These are phyloP conservation scores for Onchidella celtica DNA, from an alignment of 2,888 invertebrate species.

Conservation along the genomic window DNA sequence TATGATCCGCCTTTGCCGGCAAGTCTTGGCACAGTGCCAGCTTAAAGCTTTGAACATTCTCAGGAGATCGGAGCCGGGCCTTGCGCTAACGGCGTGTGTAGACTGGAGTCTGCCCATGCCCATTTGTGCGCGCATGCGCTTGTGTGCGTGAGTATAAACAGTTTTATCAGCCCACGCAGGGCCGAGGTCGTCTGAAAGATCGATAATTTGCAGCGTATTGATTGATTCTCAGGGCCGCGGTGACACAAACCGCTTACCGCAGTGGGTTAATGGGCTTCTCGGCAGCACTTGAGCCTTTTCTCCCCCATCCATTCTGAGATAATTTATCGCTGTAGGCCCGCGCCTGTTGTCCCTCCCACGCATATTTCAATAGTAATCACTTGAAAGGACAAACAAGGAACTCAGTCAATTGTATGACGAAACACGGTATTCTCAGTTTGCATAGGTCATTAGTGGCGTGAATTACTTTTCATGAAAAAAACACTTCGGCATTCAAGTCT, in stretches of 20 bases:
- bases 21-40: not conserved
- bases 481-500: no score
- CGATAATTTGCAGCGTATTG: conserved; percentile 19
- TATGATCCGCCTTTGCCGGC: not conserved
- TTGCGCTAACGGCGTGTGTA: not conserved
- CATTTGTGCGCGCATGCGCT: not conserved
- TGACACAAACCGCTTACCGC: conserved; percentile 6
- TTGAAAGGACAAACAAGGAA: no score
- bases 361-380: no score
- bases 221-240: conserved; percentile 27
- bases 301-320: no score
- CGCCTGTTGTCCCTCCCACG: no score
- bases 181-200: conserved; percentile 5
- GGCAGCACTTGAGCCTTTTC: no score
- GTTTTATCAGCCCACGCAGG: conserved; percentile 26
- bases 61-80: not conserved
- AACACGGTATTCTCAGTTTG: no score
- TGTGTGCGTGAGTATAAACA: conserved; percentile 7
- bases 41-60: not conserved
- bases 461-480: no score
- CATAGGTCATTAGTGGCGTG: no score
- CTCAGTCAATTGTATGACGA: no score
- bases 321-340: no score
- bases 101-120: not conserved
- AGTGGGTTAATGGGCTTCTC: no score